phyloP scores from a whole-genome alignment of 2,888 invertebrate genomes.

The Hyposoter didymator region DNA sequence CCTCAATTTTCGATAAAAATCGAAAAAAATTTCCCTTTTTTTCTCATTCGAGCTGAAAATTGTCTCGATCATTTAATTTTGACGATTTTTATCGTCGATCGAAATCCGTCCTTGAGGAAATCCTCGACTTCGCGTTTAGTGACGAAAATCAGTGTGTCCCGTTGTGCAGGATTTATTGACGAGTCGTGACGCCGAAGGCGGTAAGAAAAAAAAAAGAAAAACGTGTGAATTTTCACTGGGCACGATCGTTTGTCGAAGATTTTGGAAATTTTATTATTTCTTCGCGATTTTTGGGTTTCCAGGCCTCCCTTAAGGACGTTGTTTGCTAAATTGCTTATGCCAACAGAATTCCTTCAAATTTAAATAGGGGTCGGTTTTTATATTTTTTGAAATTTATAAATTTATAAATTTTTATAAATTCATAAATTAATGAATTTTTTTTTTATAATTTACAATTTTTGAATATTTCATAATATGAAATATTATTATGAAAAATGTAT shows the following conservation, averaged over 20 bases:
- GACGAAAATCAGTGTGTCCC: constrained; percentile 26
- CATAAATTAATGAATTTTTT: no score
- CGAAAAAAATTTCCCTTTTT: no score
- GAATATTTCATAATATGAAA: no score
- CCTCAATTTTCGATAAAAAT: no score
- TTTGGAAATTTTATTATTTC: constrained; percentile 37
- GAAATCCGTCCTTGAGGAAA: background rate
- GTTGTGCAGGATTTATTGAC: constrained; percentile 36
- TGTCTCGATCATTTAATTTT: background rate
- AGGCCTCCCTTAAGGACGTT: background rate
- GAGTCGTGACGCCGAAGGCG: background rate
- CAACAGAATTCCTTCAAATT: no score
- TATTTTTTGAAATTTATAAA: no score
- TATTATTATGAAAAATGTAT: no score
- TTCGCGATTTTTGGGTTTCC: background rate
- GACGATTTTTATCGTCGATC: background rate
- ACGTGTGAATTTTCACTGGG: constrained; percentile 24
- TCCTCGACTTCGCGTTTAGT: constrained; percentile 21
- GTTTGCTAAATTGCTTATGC: no score
- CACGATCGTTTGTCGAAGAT: constrained; percentile 37
- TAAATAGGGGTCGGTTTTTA: no score
- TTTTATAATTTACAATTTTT: no score
- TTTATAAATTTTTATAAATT: no score
- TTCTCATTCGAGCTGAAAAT: background rate
- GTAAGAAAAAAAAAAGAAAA: background rate